phyloP scores from a whole-genome alignment of 2,797 vertebrate genomes.

The Gallirallus australis region DNA sequence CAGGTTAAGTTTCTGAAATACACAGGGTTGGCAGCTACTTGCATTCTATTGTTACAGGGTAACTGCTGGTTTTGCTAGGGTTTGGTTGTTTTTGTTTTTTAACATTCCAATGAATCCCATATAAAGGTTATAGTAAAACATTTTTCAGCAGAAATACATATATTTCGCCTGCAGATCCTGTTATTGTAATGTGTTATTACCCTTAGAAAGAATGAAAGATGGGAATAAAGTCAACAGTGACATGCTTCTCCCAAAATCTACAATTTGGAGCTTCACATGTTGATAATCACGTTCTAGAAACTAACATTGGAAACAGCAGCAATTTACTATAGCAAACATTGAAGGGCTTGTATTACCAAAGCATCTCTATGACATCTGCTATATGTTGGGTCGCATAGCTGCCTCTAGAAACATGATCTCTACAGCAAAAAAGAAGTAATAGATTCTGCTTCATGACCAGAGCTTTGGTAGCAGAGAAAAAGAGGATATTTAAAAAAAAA shows the following conservation, averaged over 20 bases:
- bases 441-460: neutral
- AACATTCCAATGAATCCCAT: neutral
- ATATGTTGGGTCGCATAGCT: neutral
- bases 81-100: neutral
- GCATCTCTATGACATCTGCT: neutral
- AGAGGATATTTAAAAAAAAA: neutral
- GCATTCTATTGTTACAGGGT: neutral
- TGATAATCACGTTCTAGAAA: neutral
- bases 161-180: rapidly evolving
- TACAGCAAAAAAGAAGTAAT: neutral
- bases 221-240: neutral
- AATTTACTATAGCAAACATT: neutral
- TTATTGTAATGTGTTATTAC: neutral
- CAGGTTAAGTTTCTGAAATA: neutral
- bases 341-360: neutral
- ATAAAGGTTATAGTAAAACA: neutral
- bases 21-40: neutral
- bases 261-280: neutral
- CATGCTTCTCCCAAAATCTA: neutral
- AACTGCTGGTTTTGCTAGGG: neutral
- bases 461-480: neutral
- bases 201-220: neutral
- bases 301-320: neutral
- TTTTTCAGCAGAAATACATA: neutral
- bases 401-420: neutral